A percentile compares a stretch with the other conserved stretches of the same genome.
Conservation (phyloP, 2,113 vertebrate genomes). For the Oncorhynchus masou region DNA sequence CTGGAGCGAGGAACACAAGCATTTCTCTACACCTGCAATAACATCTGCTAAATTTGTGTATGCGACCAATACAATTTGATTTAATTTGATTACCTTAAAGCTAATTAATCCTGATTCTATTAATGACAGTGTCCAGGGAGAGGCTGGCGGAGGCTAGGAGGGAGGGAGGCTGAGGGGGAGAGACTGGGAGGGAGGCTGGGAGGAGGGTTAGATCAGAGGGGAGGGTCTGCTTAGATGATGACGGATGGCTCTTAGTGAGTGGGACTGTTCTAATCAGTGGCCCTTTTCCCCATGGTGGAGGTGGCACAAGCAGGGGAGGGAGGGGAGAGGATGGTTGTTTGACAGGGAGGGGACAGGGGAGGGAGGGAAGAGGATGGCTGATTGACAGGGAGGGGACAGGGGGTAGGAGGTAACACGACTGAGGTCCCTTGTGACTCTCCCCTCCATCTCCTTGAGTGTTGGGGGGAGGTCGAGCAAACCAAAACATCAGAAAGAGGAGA, state of each 20-base stretch:
- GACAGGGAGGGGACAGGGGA: too few relatives aligned
- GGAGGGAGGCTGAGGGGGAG: slow-evolving; percentile 13
- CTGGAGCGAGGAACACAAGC: too few relatives aligned
- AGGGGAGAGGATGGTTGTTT: background rate
- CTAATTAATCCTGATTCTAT: slow-evolving; percentile 80
- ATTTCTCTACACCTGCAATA: too few relatives aligned
- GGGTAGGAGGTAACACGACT: background rate
- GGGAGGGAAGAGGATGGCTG: background rate
- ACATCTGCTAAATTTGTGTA: too few relatives aligned
- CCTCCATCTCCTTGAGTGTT: background rate
- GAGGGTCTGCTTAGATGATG: slow-evolving; percentile 58
- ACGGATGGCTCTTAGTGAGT: slow-evolving; percentile 60
- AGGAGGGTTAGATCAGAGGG: slow-evolving; percentile 47
- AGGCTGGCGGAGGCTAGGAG: slow-evolving; percentile 24
- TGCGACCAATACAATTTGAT: too few relatives aligned
- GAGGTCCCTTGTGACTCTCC: background rate
- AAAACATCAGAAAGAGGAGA: background rate
- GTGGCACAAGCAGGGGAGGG: slow-evolving; percentile 24
- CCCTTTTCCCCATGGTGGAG: slow-evolving; percentile 54
- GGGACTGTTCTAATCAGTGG: slow-evolving; percentile 65
- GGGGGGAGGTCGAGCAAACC: background rate
- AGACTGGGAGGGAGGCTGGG: background rate
- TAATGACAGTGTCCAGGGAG: slow-evolving; percentile 64
- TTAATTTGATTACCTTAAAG: slow-evolving; percentile 70
- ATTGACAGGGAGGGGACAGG: background rate